Evolutionary conservation across 2,797 vertebrate genomes (phyloP), one percentile per base, ranked within the genome.

Genomic region (Sebastes cheni): DNA sequence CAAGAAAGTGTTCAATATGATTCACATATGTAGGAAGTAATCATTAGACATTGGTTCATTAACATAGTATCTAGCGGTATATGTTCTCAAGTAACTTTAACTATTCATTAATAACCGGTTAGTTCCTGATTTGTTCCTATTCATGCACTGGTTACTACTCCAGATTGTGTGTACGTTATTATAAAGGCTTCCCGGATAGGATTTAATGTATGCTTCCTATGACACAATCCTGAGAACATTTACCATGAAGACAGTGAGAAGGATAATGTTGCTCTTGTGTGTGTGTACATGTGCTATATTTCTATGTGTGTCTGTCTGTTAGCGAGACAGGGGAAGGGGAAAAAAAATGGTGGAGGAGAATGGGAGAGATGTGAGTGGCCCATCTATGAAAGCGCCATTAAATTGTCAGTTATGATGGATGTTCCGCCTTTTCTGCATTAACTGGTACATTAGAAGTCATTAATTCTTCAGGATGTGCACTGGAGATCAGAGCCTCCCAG

Each of bases 341-440:
- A 18, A 3, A 14, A 60, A 73, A 69, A 75, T 29, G 76, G 73
- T 62, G 79, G 89, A 91, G 88, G 86, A 94, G 89, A 92, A 93
- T 80, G 67, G 88, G 83, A 92, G 90, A 91, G 89, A 93, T 91
- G 87, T 80, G 89, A 94, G 91, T 83, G 91, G 87, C 91, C 92
- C 91, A 88, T 94, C 92, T 95, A 94, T 93, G 93, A 94, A 95
- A 93, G 92, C 89, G 82, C 94, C 93, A 96, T 96, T 95, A 96
- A 95, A 93, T 93, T 95, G 94, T 95, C 95, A 95, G 92, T 94
- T 94, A 95, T 96, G 95, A 96, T 96, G 94, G 94, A 96, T 96
- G 95, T 94, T 94, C 91, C 79, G 93, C 93, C 93, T 95, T 93
- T 92, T 94, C 91, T 94, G 92, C 95, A 95, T 96, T 96, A 96